Evolutionary conservation across 64 coral and sea anemone genomes (phyloP), one percentile per base, ranked within the genome.

Genomic region (Exaiptasia diaphana): DNA sequence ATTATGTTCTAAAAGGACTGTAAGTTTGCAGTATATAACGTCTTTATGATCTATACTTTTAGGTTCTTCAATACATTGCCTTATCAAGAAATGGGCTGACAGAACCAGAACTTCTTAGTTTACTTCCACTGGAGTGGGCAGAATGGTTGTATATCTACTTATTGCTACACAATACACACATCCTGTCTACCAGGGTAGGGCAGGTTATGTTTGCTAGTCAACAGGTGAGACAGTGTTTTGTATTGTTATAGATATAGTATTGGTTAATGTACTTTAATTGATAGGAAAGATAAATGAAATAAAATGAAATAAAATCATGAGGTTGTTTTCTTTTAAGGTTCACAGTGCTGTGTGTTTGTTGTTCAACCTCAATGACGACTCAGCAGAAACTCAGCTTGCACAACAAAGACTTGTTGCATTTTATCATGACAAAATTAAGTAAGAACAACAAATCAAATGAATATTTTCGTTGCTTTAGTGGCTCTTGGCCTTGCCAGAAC

Each of bases 81-180:
- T 74, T 79, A 58, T 80, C 86, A 35, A 83, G 93, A 14, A 97
- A 87, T 52, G 93, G 93, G 25, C 35, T 97, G 36, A 82, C 84
- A 64, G 93, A 97, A 38, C 79, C 77, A 11, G 93, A 97, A 45
- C 29, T 97, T 20, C 26, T 91, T 44, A 69, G 86, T 5, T 61
- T 97, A 54, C 53, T 97, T 67, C 45, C 88, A 21, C 29, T 97
- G 39, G 39, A 50, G 27, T 97, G 93, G 93, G 83, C 70, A 29
- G 71, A 87, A 34, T 97, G 93, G 93, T 37, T 91, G 58, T 55
- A 71, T 9, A 32, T 97, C 43, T 62, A 48, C 20, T 44, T 61
- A 18, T 64, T 72, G 21, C 59, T 94, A 30, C 74, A 85, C 17
- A 41, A 73, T 12, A 75, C 79, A 48, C 30, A 78, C 24, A 89